Conservation (phyloP, 1,140 invertebrate genomes). For the Trialeurodes vaporariorum region DNA sequence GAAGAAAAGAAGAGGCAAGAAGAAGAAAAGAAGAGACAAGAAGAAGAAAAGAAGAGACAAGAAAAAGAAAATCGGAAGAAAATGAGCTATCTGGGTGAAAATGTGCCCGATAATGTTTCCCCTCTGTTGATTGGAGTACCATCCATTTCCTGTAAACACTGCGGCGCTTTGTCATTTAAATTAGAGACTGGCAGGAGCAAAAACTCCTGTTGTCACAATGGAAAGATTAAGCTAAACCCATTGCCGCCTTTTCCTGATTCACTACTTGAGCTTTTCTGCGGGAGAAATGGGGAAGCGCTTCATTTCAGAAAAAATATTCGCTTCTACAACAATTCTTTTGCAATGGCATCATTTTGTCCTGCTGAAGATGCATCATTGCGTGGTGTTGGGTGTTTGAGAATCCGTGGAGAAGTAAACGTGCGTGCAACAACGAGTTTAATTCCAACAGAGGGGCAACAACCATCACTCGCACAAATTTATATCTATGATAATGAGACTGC, state of each 20-base stretch:
- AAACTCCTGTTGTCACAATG: not conserved
- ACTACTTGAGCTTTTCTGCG: not conserved
- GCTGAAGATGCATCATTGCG: not conserved
- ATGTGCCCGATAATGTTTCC: not conserved
- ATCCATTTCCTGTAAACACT: not conserved
- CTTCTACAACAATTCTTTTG: not conserved
- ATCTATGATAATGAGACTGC: not conserved
- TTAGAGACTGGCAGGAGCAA: not conserved
- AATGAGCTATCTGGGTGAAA: not conserved
- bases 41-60: not conserved
- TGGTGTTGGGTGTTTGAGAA: not conserved
- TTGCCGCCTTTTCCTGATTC: not conserved
- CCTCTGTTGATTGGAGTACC: not conserved
- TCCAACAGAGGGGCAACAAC: not conserved
- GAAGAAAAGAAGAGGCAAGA: not conserved
- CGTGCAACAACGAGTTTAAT: not conserved
- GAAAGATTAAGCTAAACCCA: not conserved
- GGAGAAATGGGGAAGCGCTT: not conserved
- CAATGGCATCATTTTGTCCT: not conserved
- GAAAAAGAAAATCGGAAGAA: not conserved
- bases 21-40: not conserved
- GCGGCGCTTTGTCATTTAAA: not conserved
- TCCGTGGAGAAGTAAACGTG: not conserved
- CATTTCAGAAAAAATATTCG: not conserved
- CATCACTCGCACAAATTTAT: not conserved